Conservation (phyloP, 1,140 invertebrate species). For the Drosophila virilis region DNA sequence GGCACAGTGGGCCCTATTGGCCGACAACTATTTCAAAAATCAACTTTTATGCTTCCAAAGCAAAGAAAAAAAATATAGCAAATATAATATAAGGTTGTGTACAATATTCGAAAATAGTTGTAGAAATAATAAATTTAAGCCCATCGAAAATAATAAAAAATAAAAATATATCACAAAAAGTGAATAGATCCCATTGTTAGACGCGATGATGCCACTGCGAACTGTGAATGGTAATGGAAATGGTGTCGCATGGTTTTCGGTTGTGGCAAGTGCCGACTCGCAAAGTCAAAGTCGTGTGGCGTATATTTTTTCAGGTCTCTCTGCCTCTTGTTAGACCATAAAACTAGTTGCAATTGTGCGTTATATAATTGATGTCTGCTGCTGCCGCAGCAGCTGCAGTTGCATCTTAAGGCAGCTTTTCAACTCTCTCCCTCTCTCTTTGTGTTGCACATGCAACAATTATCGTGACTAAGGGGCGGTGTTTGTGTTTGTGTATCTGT, state of each 20-base stretch:
- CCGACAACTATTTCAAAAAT: too few species aligned
- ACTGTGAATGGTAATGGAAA: slow-evolving; percentile 29
- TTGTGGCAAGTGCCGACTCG: slow-evolving; percentile 22
- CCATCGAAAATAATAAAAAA: too few species aligned
- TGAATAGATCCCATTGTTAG: too few species aligned
- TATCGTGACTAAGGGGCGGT: slow-evolving; percentile 67
- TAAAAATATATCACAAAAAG: too few species aligned
- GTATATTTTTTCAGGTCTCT: background rate
- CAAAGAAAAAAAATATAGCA: too few species aligned
- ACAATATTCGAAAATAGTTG: too few species aligned
- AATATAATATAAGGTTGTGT: too few species aligned
- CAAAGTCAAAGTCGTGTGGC: slow-evolving; percentile 76
- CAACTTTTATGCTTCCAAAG: too few species aligned
- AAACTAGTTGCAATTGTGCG: slow-evolving; percentile 73
- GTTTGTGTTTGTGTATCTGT: background rate
- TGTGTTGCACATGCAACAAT: background rate
- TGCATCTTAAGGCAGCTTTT: slow-evolving; percentile 55
- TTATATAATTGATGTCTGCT: slow-evolving; percentile 58
- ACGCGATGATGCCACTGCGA: slow-evolving; percentile 41
- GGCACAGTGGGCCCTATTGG: background rate
- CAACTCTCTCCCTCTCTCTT: slow-evolving; percentile 1
- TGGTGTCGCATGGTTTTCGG: slow-evolving; percentile 12
- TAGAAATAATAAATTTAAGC: too few species aligned
- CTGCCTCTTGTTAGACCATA: background rate
- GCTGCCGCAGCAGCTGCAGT: slow-evolving; percentile 33